Evolutionary conservation across 2,797 vertebrate genomes (phyloP).

Genomic region (Rhyacichthys aspro): DNA sequence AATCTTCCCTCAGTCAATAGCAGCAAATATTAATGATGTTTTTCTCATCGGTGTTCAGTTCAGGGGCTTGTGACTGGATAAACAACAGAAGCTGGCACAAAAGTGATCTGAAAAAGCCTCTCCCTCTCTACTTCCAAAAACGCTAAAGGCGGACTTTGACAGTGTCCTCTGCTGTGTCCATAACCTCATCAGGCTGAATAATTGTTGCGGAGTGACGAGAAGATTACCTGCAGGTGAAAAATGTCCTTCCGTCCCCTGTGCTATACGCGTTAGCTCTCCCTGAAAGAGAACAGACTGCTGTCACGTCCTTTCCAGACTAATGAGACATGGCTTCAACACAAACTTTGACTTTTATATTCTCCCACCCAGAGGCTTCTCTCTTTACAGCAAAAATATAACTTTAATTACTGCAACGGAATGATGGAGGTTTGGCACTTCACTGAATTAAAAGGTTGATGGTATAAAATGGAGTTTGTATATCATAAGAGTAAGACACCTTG

Average conservation of each 20-base stretch:
- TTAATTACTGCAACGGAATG: conserved; percentile 30
- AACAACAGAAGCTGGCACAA: conserved; percentile 30
- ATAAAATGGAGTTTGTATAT: too few species aligned
- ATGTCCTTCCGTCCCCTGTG: conserved; percentile 40
- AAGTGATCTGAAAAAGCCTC: conserved; percentile 20
- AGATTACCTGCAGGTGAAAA: conserved; percentile 66
- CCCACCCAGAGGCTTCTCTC: conserved; percentile 18
- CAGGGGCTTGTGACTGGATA: conserved; percentile 33
- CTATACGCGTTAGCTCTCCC: conserved; percentile 21
- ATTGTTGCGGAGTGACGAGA: conserved; percentile 53
- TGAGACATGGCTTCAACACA: conserved; percentile 41
- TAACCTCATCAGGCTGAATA: conserved; percentile 70
- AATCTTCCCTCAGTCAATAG: conserved; percentile 46
- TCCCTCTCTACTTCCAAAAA: conserved; percentile 31
- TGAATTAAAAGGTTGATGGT: neutral
- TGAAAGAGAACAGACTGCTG: conserved; percentile 20
- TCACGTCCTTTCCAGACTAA: conserved; percentile 39
- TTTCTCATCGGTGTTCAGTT: conserved; percentile 41
- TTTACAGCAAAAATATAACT: conserved; percentile 21
- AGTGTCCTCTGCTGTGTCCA: conserved; percentile 58
- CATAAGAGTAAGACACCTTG: too few species aligned
- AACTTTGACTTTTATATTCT: conserved; percentile 36
- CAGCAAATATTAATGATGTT: conserved; percentile 54
- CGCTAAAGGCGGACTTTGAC: conserved; percentile 38
- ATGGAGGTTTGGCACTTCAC: conserved; percentile 25